These are phyloP conservation scores for Furnarius figulus DNA, from an alignment of 2,113 vertebrate species.

Conservation along the genomic window DNA sequence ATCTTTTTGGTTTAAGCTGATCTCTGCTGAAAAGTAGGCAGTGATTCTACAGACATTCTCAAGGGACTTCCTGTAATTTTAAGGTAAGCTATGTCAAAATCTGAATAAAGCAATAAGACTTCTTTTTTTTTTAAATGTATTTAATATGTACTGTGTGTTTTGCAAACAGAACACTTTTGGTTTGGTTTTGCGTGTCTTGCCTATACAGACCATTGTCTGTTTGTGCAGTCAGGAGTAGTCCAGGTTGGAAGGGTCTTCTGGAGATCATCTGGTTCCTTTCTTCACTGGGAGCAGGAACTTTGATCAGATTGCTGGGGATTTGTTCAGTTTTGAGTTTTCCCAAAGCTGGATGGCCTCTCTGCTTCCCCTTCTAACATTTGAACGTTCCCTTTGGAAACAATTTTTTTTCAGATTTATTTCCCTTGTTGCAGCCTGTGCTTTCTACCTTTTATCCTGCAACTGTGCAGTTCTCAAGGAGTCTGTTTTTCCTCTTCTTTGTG, in stretches of 20 bases:
- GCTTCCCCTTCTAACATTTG: not conserved
- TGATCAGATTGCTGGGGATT: not conserved
- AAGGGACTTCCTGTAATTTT: constrained; percentile 19
- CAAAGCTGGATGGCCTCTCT: not conserved
- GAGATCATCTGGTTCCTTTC: not conserved
- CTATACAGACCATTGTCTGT: not conserved
- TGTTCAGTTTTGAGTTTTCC: not conserved
- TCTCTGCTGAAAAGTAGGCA: constrained; percentile 27
- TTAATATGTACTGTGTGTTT: not conserved
- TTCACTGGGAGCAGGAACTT: not conserved
- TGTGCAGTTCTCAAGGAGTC: not conserved
- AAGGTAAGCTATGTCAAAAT: constrained; percentile 39
- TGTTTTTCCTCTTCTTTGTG: not conserved
- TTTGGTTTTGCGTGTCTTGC: not conserved
- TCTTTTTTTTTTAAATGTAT: not conserved
- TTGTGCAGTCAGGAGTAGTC: not conserved
- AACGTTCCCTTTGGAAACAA: not conserved
- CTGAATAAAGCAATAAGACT: constrained; percentile 67
- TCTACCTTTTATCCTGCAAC: accelerated
- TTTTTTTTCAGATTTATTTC: not conserved
- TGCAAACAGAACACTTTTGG: not conserved
- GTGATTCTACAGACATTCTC: constrained; percentile 44
- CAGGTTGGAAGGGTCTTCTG: not conserved
- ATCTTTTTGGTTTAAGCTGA: constrained; percentile 26
- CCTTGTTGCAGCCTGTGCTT: not conserved